Evolutionary conservation across 2,888 invertebrate species (phyloP).

Genomic region (Leptopilina drosophilae): DNA sequence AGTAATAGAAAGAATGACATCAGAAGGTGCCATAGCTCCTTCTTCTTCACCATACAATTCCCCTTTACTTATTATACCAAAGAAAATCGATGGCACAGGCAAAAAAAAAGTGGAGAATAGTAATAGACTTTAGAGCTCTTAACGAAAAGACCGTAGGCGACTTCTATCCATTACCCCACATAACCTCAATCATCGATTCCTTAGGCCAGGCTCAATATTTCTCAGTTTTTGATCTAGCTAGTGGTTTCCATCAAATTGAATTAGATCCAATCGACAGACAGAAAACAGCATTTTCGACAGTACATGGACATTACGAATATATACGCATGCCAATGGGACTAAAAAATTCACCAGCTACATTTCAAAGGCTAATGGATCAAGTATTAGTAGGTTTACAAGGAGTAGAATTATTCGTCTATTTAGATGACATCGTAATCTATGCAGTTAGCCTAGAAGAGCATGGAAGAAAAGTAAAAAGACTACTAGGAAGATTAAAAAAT

Average conservation of each 20-base stretch:
- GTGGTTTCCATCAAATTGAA: not conserved
- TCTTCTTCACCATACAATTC: not conserved
- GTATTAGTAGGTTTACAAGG: not conserved
- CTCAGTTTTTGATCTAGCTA: not conserved
- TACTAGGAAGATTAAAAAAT: not conserved
- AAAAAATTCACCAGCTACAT: not conserved
- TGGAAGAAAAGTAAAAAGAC: not conserved
- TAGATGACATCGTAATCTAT: not conserved
- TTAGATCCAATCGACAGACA: not conserved
- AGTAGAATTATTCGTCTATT: not conserved
- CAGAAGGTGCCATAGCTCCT: too few species aligned
- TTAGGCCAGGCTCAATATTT: slow-evolving; percentile 52
- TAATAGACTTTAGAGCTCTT: not conserved
- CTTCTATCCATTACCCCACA: not conserved
- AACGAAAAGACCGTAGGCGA: not conserved
- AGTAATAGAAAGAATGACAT: too few species aligned
- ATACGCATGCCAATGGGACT: slow-evolving; percentile 26
- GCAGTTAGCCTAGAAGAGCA: not conserved
- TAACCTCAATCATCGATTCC: not conserved
- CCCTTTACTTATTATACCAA: not conserved
- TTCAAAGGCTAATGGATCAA: not conserved
- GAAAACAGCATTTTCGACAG: not conserved
- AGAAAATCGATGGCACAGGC: not conserved
- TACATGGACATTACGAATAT: slow-evolving; percentile 3
- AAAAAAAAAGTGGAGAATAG: not conserved